Evolutionary conservation across 2,113 vertebrate species (phyloP).

Genomic region (Calidris pygmaea): DNA sequence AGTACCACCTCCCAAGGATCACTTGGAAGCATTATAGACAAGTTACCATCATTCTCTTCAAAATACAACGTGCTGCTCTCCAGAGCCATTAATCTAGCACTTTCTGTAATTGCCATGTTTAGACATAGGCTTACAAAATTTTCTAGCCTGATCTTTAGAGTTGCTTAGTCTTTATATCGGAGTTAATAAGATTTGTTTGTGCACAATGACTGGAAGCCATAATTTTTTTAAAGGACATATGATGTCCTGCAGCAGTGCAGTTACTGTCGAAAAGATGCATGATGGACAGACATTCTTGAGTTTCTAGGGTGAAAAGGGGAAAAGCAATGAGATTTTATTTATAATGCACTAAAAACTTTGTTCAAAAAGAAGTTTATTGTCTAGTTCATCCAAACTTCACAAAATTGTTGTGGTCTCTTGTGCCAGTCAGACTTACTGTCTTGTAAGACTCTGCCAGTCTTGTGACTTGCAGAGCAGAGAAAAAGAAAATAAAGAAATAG

Average conservation of each 20-base stretch:
- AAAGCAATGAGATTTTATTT: background rate
- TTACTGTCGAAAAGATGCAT: background rate
- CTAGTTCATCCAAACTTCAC: background rate
- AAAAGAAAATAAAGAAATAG: background rate
- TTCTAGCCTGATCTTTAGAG: background rate
- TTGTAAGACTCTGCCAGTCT: background rate
- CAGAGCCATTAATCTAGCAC: background rate
- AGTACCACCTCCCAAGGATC: background rate
- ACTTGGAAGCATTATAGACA: background rate
- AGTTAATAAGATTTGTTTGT: background rate
- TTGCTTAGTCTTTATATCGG: background rate
- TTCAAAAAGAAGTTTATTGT: background rate
- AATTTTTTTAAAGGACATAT: background rate
- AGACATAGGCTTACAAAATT: background rate
- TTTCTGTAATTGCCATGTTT: background rate
- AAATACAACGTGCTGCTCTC: background rate
- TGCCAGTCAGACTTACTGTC: background rate
- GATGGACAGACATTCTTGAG: background rate
- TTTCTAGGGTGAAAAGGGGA: background rate
- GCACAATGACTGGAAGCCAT: background rate
- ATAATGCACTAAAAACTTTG: background rate
- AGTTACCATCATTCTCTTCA: background rate
- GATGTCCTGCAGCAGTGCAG: background rate
- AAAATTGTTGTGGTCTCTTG: background rate
- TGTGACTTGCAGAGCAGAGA: background rate